Evolutionary conservation across 2,888 invertebrate genomes (phyloP), one percentile per base, ranked within the genome.

Genomic region (Argynnis bischoffii): DNA sequence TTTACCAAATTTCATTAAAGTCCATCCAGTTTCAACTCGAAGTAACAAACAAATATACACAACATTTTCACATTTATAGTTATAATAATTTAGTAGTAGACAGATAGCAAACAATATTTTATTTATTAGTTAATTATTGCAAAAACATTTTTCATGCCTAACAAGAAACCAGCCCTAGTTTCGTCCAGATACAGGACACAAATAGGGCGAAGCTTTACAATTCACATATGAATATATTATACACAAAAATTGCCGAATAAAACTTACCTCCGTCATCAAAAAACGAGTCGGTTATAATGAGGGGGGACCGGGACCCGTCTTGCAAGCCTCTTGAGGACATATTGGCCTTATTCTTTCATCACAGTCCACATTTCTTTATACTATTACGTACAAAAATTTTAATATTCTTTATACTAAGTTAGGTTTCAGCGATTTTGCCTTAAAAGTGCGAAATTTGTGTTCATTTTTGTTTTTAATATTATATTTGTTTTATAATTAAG

Each of bases 251-350:
- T 64, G 48, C 53, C 59, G 57, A 16, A 8, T 50, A 31, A 47
- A 53, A 74, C 90, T 90, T 81, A 91, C 92, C 84, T 69, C 76
- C 83, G 73, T 93, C 92, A 72, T 93, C 92, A 75, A 91, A 92
- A 79, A 92, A 93, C 0, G 88, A 92, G 71, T 93, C 93, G 0
- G 87, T 85, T 60, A 92, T 76, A 72, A 91, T 89, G 67, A 83
- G 79, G 0, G 92, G 92, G 0, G 92, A 90, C 55, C 91, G 80
- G 11, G 89, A 83, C 1, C 91, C 93, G 65, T 93, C 93, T 55
- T 85, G 88, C 6, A 93, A 89, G 4, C 93, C 93, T 77, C 93
- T 76, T 18, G 88, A 89, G 13, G 93, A 90, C 93, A 93, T 93
- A 41, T 41, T 41, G 11, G 18, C 68, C 35, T 70, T 50, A 18